Base-by-base conservation (phyloP, 2,113 vertebrate genomes). In the Heteronetta atricapilla region DNA sequence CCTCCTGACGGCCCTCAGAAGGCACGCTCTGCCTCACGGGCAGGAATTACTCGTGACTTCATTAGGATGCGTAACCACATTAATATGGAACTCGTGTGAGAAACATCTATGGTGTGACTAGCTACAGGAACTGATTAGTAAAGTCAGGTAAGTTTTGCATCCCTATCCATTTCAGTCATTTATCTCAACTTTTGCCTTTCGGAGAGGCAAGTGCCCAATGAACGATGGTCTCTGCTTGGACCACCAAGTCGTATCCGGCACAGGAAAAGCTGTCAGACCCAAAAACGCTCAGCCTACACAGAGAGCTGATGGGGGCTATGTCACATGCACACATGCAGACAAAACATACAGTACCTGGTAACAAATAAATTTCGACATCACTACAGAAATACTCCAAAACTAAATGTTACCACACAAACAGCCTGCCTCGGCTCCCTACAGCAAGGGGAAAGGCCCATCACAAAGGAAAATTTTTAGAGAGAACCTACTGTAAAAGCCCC, bases 151-250 rank as follows among this genome's bases (percentile, higher is more conserved):
- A 58, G 38, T 89, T 69, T 64, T 69, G 59, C 48, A 95, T 55
- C 58, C 55, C 31, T 53, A 82, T 90, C 38, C 31, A 69, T 79
- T 93, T 94, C 8, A 90, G 88, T 53, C 94, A 80, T 93, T 95
- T 90, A 92, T 93, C 86, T 93, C 93, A 68, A 90, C 40, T 69
- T 93, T 94, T 92, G 87, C 81, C 66, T 85, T 91, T 80, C 56
- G 34, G 26, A 85, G 86, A 90, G 53, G 31, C 10, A 82, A 66
- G 36, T 62, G 48, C 81, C 70, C 80, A 60, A 67, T 12, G 29
- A 73, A 69, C 33, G 42, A 62, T 11, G 68, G 53, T 60, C 38
- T 68, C 73, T 75, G 60, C 62, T 48, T 63, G 73, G 69, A 84
- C 38, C 53, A 15, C 10, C 77, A 72, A 11, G 10, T n/a, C 34